These are phyloP conservation scores for Varanus salvator DNA, from an alignment of 2,113 vertebrate genomes.

Conservation along the genomic window DNA sequence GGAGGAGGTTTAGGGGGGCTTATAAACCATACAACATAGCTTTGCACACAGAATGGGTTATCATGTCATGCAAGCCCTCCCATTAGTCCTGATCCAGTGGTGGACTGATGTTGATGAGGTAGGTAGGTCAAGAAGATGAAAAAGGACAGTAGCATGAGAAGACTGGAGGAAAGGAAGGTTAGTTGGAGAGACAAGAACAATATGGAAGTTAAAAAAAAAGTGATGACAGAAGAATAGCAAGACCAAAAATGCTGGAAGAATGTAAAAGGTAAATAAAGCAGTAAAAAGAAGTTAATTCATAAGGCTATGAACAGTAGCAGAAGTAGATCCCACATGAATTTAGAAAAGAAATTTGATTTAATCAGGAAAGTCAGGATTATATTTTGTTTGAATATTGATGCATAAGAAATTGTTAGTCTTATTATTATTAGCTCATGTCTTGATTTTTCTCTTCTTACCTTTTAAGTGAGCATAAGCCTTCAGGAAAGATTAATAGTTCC, in stretches of 20 bases:
- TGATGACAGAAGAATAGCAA: background rate
- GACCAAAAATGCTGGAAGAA: conserved; percentile 11
- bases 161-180: background rate
- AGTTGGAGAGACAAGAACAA: background rate
- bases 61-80: too few species aligned
- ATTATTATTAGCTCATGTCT: background rate
- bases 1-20: too few species aligned
- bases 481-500: background rate
- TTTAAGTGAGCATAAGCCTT: too few species aligned
- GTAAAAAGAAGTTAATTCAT: background rate
- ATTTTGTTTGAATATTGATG: background rate
- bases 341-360: too few species aligned
- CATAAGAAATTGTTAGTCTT: background rate
- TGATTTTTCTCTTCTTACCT: background rate
- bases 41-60: too few species aligned
- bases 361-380: background rate
- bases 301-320: too few species aligned
- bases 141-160: background rate
- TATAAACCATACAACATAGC: too few species aligned
- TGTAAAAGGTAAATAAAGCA: background rate
- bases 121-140: background rate
- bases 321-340: background rate
- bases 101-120: background rate
- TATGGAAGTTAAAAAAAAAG: background rate
- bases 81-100: background rate